These are phyloP conservation scores for Sitophilus oryzae DNA, from an alignment of 1,140 invertebrate species.

Conservation along the genomic window DNA sequence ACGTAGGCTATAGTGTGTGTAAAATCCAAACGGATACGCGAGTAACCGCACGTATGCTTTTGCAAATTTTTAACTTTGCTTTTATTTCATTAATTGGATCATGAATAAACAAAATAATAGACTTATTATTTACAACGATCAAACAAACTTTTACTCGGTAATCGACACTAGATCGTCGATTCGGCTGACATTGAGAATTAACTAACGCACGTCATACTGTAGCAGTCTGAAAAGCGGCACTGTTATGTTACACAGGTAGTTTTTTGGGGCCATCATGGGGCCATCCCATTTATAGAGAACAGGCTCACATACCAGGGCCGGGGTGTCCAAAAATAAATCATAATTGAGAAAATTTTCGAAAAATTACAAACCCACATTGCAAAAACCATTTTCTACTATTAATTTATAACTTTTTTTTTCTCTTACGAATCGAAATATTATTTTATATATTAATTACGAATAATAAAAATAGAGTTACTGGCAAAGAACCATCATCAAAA, in stretches of 20 bases:
- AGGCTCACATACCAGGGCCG: neutral
- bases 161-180: neutral
- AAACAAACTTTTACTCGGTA: neutral
- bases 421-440: too few relatives aligned
- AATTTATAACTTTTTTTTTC: too few relatives aligned
- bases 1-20: neutral
- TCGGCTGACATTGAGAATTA: too few relatives aligned
- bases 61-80: constrained; percentile 1
- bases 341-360: too few relatives aligned
- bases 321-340: too few relatives aligned
- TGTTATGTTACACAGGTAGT: neutral
- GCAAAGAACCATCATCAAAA: too few relatives aligned
- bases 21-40: neutral
- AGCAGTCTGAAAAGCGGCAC: too few relatives aligned
- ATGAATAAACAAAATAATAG: neutral
- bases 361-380: too few relatives aligned
- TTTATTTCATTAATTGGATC: constrained; percentile 4
- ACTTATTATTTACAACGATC: neutral
- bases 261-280: neutral
- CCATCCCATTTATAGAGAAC: neutral
- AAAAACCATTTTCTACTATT: too few relatives aligned
- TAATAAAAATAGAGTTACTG: too few relatives aligned
- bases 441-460: too few relatives aligned
- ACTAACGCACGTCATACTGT: too few relatives aligned
- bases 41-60: constrained; percentile 1